phyloP scores from a whole-genome alignment of 1,140 invertebrate species.

The Drosophila jambulina region DNA sequence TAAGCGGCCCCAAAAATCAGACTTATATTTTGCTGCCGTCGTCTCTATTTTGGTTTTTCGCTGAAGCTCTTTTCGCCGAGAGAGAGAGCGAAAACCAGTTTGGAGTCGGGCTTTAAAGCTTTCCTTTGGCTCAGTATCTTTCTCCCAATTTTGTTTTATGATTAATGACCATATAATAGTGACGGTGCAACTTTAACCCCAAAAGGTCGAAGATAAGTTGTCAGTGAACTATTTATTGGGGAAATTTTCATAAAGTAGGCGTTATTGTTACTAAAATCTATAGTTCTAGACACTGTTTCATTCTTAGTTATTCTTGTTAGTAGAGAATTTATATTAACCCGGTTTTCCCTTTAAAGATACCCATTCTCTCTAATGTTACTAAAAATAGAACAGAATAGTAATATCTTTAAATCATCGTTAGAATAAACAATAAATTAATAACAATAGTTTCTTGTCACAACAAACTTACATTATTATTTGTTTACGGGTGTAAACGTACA shows the following conservation, averaged over 20 bases:
- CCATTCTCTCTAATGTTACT: not conserved
- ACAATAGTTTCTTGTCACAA: not conserved
- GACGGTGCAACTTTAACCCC: not conserved
- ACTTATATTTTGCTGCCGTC: not conserved
- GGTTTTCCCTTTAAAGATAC: not conserved
- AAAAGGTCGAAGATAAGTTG: not conserved
- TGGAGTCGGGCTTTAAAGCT: constrained; percentile 11
- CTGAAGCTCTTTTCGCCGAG: not conserved
- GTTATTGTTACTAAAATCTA: not conserved
- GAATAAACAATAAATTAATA: not conserved
- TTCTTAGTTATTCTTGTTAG: not conserved
- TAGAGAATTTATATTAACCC: not conserved
- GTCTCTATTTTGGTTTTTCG: constrained; percentile 8
- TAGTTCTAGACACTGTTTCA: not conserved
- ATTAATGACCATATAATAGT: not conserved
- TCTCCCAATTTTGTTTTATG: not conserved
- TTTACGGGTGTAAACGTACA: too few species aligned
- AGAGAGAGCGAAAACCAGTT: constrained; percentile 27
- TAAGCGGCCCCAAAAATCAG: constrained; percentile 14
- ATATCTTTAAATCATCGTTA: not conserved
- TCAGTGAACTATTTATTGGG: not conserved
- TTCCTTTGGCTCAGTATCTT: constrained; percentile 1
- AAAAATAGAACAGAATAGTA: too few species aligned
- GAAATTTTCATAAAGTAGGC: not conserved
- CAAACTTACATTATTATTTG: not conserved